Evolutionary conservation across 2,797 vertebrate species (phyloP).

Genomic region (Poecilia picta): DNA sequence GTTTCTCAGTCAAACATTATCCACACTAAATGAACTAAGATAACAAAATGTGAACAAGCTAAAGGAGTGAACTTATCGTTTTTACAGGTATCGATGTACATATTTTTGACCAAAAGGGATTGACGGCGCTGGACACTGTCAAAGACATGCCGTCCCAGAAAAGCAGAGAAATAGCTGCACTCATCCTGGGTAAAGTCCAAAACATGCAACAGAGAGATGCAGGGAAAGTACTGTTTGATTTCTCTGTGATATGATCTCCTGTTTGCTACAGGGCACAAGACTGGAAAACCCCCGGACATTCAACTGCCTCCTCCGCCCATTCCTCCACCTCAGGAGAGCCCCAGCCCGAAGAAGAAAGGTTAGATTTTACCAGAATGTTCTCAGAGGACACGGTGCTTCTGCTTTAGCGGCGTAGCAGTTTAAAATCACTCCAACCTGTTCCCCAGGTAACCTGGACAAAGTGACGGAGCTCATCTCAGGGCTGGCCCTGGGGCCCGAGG

Average conservation of each 20-base stretch:
- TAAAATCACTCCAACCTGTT: conserved; percentile 2
- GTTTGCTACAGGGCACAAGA: conserved; percentile 76
- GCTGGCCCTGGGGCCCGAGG: conserved; percentile 81
- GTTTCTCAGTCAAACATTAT: background rate
- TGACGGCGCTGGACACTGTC: conserved; percentile 93
- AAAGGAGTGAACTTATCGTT: background rate
- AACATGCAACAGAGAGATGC: background rate
- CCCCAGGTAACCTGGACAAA: conserved; percentile 85
- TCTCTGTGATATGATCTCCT: conserved; percentile 24
- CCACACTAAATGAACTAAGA: background rate
- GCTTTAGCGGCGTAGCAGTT: background rate
- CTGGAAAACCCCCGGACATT: conserved; percentile 74
- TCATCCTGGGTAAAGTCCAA: conserved; percentile 86
- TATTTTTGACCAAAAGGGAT: conserved; percentile 89
- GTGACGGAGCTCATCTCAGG: conserved; percentile 87
- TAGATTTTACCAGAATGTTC: conserved; percentile 16
- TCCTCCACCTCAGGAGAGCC: conserved; percentile 78
- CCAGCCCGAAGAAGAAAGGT: conserved; percentile 78
- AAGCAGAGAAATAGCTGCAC: conserved; percentile 90
- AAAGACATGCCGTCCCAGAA: conserved; percentile 96
- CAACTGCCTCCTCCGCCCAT: conserved; percentile 80
- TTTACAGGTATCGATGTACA: conserved; percentile 90
- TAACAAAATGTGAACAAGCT: background rate
- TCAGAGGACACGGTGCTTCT: background rate
- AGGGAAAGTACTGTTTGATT: conserved; percentile 8